Evolutionary conservation across 2,888 invertebrate species (phyloP).

Genomic region (Lepidonotus clava): DNA sequence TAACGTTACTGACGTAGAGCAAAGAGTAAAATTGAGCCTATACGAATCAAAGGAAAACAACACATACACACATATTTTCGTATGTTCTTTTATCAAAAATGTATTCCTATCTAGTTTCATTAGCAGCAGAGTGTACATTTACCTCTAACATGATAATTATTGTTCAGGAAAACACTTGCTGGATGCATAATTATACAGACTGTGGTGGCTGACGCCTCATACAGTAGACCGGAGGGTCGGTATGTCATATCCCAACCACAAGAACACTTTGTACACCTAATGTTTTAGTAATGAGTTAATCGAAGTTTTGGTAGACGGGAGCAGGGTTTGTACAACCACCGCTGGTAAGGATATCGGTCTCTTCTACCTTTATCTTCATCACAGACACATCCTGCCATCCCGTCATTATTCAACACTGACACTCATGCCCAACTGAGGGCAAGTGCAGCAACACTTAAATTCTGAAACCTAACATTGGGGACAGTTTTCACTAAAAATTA

Average conservation of each 20-base stretch:
- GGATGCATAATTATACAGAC: not conserved
- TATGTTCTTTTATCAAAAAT: slow-evolving; percentile 37
- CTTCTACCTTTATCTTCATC: not conserved
- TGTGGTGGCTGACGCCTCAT: not conserved
- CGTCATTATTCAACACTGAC: no score
- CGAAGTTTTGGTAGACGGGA: not conserved
- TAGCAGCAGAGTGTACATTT: slow-evolving; percentile 44
- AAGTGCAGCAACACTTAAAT: not conserved
- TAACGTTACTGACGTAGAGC: no score
- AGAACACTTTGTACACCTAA: not conserved
- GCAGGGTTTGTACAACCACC: not conserved
- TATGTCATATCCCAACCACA: not conserved
- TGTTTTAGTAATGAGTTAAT: not conserved
- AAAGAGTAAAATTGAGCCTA: no score
- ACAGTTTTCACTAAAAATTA: slow-evolving; percentile 4
- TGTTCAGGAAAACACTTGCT: slow-evolving; percentile 17
- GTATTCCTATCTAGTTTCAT: slow-evolving; percentile 29
- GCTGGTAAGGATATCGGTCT: not conserved
- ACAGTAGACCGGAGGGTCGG: not conserved
- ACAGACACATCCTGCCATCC: slow-evolving; percentile 8
- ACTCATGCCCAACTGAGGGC: not conserved
- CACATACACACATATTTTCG: no score
- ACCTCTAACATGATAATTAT: slow-evolving; percentile 30
- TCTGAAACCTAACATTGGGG: not conserved
- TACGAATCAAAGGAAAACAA: no score